These are phyloP conservation scores for Isoperla grammatica DNA, from an alignment of 2,888 invertebrate genomes.

Conservation along the genomic window DNA sequence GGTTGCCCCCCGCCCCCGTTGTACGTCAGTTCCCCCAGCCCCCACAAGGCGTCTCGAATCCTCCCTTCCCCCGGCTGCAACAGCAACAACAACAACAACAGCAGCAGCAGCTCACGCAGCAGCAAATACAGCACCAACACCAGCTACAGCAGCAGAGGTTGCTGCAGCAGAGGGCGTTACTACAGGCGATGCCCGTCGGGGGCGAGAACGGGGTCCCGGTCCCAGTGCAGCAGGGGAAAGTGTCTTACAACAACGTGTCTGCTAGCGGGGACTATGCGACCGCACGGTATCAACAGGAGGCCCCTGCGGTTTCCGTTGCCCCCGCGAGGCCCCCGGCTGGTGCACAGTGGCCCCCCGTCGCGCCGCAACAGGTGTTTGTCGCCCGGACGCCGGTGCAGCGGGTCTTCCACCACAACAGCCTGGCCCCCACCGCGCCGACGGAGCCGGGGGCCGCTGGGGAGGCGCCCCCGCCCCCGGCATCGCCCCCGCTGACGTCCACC, in stretches of 20 bases:
- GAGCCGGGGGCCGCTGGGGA: constrained; percentile 42
- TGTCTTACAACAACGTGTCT: neutral
- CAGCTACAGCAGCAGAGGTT: constrained; percentile 35
- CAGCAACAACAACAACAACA: constrained; percentile 20
- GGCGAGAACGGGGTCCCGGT: constrained; percentile 40
- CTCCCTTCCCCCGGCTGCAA: constrained; percentile 34
- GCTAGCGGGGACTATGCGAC: constrained; percentile 1
- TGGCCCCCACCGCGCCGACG: constrained; percentile 43
- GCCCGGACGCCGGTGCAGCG: constrained; percentile 19
- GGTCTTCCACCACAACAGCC: constrained; percentile 35
- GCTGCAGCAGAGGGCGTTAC: constrained; percentile 57
- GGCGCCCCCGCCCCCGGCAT: constrained; percentile 26
- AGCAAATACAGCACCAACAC: constrained; percentile 38
- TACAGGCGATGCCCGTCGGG: too few species aligned
- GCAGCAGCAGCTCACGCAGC: constrained; percentile 30
- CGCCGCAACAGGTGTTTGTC: constrained; percentile 25
- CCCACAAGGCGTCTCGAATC: constrained; percentile 9
- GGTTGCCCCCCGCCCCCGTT: neutral
- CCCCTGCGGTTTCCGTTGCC: constrained; percentile 14
- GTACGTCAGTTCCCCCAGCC: constrained; percentile 28
- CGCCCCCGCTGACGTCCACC: constrained; percentile 35
- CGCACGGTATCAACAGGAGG: neutral
- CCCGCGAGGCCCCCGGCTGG: constrained; percentile 30
- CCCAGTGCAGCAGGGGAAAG: constrained; percentile 8
- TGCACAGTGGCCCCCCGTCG: constrained; percentile 34